Base-by-base conservation (phyloP, 2,113 vertebrate species). In the Herpetotheres cachinnans region DNA sequence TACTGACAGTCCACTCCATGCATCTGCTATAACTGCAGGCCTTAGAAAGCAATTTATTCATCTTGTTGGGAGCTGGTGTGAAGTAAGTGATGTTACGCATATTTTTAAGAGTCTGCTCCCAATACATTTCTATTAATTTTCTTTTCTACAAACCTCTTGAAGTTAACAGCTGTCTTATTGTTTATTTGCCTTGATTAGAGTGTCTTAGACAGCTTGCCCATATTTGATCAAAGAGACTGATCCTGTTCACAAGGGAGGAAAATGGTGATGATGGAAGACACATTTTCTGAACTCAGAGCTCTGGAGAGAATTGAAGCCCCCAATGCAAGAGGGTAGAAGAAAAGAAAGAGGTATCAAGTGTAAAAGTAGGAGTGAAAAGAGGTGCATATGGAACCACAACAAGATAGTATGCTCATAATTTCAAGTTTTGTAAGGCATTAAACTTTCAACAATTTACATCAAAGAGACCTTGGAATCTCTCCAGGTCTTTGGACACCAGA, bases 151-250 rank as follows among this genome's bases (percentile, higher is more conserved):
- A 63, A 83, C 19, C 5, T n/a, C 27, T 38, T 63, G 10, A 73
- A 84, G 17, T 62, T 89, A 88, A 88, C 66, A 61, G 40, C 44
- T 87, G 1, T 88, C 40, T 59, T 73, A 32, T 13, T 87, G 16
- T 87, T 96, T 79, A 77, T 88, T 92, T 93, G 54, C 76, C 44
- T 93, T 80, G 49, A 93, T 82, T 82, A 82, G 89, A 67, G 25
- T 49, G 27, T 76, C 47, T 34, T 85, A 82, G 82, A 73, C 78
- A 90, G 55, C 58, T 85, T 72, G 65, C 22, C 34, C 25, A 66
- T 49, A 29, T 69, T 90, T 88, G 27, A 49, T 82, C 34, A 87
- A 47, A 85, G 77, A 78, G 42, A 27, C 55, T 0, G 9, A 30
- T 91, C 55, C 65, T 67, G 13, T 77, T 91, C 20, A n/a, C 25